These are phyloP conservation scores for Loxodonta africana DNA, from an alignment of 2,113 vertebrate species.

Conservation along the genomic window DNA sequence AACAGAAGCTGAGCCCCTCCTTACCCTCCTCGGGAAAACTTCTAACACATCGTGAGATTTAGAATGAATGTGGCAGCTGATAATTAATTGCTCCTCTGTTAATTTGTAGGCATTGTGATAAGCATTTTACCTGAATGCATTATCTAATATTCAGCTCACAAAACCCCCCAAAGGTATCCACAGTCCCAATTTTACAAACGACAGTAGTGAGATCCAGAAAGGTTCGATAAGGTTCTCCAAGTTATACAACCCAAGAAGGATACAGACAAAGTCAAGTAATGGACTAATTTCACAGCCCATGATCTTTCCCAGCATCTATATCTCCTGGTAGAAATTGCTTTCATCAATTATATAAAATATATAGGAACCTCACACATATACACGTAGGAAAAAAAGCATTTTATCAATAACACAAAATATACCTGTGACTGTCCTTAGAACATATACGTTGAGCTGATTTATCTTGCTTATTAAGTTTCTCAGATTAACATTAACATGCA, in stretches of 20 bases:
- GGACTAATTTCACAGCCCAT: neutral
- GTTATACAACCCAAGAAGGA: neutral
- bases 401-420: constrained; percentile 49
- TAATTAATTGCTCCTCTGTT: neutral
- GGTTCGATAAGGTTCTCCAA: neutral
- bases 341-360: neutral
- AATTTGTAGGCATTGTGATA: neutral
- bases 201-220: neutral
- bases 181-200: neutral
- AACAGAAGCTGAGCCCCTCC: neutral
- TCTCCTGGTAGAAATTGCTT: neutral
- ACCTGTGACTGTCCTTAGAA: constrained; percentile 23
- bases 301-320: neutral
- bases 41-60: neutral
- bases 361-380: neutral
- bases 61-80: neutral
- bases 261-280: constrained; percentile 24
- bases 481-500: neutral
- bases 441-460: constrained; percentile 27
- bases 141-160: neutral
- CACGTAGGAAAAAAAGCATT: neutral
- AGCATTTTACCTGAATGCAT: neutral
- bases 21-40: neutral
- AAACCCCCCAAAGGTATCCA: neutral
- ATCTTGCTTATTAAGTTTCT: constrained; percentile 53